Percentiles rank a stretch among this genome's conserved stretches.
phyloP scores from a whole-genome alignment of 1,140 invertebrate species.

The Aradophagus sp. region DNA sequence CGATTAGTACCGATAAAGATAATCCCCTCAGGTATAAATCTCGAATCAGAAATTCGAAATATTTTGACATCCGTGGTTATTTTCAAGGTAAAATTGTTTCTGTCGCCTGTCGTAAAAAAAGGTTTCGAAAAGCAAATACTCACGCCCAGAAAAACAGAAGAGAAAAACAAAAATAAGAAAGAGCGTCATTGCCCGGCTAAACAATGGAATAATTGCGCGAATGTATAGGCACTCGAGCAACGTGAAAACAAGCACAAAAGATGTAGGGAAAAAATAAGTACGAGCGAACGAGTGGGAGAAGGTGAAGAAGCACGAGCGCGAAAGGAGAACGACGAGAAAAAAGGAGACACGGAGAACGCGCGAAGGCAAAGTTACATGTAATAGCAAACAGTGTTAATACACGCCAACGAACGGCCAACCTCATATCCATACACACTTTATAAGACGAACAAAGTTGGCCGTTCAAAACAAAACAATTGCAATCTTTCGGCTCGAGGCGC shows the following conservation, averaged over 20 bases:
- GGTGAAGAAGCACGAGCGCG: not conserved
- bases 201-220: not conserved
- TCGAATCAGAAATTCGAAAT: too few relatives aligned
- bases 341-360: not conserved
- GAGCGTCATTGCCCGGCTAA: too few relatives aligned
- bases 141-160: too few relatives aligned
- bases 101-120: too few relatives aligned
- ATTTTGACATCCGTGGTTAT: too few relatives aligned
- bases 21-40: too few relatives aligned
- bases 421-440: not conserved
- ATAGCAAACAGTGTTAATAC: not conserved
- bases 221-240: not conserved
- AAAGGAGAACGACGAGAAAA: not conserved
- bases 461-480: not conserved
- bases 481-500: not conserved
- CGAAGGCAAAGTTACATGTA: slow-evolving; percentile 1
- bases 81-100: too few relatives aligned
- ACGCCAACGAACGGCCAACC: too few relatives aligned
- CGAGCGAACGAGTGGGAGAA: not conserved
- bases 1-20: too few relatives aligned
- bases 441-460: not conserved
- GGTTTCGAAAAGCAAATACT: too few relatives aligned
- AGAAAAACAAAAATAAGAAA: too few relatives aligned
- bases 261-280: not conserved
- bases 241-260: slow-evolving; percentile 1